These are phyloP conservation scores for Anorthoa munda DNA, from an alignment of 2,888 invertebrate species.

Conservation along the genomic window DNA sequence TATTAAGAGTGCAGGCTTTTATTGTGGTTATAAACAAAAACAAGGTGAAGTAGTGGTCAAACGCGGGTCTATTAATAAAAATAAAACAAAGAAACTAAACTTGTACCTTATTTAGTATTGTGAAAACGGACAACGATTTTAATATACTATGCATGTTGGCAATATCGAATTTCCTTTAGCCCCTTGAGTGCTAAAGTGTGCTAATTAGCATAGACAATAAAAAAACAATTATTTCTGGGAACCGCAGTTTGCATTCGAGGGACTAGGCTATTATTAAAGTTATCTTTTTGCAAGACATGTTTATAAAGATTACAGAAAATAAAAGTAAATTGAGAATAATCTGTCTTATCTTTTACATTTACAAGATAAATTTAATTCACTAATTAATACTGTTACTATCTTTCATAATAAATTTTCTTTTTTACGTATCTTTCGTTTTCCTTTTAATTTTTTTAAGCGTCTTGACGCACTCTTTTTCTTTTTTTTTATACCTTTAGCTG, in stretches of 20 bases:
- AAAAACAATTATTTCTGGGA: too few relatives aligned
- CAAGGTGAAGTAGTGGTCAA: slow-evolving; percentile 1
- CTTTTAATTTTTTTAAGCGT: too few relatives aligned
- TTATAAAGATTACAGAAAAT: too few relatives aligned
- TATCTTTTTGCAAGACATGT: background rate
- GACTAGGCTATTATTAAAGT: background rate
- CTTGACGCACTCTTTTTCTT: too few relatives aligned
- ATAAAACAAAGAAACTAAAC: background rate
- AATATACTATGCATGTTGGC: background rate
- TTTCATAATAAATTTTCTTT: too few relatives aligned
- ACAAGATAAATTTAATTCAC: background rate
- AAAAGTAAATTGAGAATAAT: background rate
- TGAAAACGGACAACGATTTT: background rate
- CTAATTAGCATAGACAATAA: too few relatives aligned
- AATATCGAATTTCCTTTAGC: background rate
- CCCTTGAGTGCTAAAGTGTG: too few relatives aligned
- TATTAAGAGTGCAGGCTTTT: background rate
- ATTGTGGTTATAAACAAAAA: background rate
- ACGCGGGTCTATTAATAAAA: background rate
- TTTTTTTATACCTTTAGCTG: too few relatives aligned
- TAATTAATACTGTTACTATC: background rate
- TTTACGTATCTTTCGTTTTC: too few relatives aligned
- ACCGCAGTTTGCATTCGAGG: too few relatives aligned
- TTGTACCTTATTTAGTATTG: background rate
- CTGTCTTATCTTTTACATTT: background rate